A percentile compares a stretch with the other conserved stretches of the same genome.
phyloP scores from a whole-genome alignment of 2,797 vertebrate genomes.

The Gambusia yucatana region DNA sequence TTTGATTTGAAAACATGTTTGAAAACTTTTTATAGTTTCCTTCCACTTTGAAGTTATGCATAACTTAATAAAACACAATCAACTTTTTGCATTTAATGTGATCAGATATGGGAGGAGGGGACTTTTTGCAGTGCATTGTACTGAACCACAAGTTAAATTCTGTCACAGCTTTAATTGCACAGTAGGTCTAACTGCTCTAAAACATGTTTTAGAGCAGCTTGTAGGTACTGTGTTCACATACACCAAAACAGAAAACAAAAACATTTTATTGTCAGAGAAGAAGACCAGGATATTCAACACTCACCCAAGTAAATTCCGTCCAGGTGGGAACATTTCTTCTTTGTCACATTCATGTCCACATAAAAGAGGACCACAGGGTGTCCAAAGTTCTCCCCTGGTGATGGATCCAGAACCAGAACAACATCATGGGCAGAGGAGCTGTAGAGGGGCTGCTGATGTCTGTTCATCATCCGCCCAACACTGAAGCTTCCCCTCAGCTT shows the following conservation, averaged over 20 bases:
- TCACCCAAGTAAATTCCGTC: constrained; percentile 85
- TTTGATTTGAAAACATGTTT: not conserved
- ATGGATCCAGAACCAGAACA: constrained; percentile 83
- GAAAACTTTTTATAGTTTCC: not conserved
- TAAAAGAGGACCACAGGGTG: constrained; percentile 84
- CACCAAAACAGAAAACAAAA: not conserved
- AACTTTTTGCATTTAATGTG: not conserved
- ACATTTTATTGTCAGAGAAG: not conserved
- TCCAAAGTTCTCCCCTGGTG: constrained; percentile 84
- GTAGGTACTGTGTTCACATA: not conserved
- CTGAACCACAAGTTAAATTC: not conserved
- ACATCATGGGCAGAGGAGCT: constrained; percentile 76
- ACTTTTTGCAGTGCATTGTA: not conserved
- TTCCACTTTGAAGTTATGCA: not conserved
- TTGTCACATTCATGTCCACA: constrained; percentile 82
- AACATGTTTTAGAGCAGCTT: no score
- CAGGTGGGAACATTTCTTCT: constrained; percentile 82
- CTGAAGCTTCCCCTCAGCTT: constrained; percentile 54
- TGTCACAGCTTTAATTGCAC: not conserved
- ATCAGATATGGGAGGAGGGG: not conserved
- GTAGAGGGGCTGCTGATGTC: constrained; percentile 59
- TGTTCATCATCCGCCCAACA: constrained; percentile 43
- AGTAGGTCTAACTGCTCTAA: not conserved
- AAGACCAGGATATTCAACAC: constrained; percentile 11
- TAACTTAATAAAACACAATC: not conserved